Evolutionary conservation across 2,797 vertebrate genomes (phyloP).

Genomic region (Erpetoichthys calabaricus): DNA sequence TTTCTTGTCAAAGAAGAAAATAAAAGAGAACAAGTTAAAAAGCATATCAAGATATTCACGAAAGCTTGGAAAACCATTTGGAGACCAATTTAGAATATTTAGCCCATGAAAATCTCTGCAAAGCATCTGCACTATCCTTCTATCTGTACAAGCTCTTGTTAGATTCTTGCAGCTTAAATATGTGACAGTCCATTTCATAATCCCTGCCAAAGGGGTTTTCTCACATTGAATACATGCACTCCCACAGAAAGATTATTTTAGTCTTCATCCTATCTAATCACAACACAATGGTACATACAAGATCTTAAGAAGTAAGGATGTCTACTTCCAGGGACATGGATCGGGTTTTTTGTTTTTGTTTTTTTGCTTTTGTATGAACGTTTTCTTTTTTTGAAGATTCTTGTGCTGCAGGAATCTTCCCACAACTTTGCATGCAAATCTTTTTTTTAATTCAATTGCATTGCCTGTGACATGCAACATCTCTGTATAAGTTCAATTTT

Average conservation of each 20-base stretch:
- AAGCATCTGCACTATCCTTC: slow-evolving; percentile 47
- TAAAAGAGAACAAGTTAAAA: too few relatives aligned
- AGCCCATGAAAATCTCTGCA: slow-evolving; percentile 60
- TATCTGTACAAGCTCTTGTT: slow-evolving; percentile 60
- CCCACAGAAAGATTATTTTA: slow-evolving; percentile 60
- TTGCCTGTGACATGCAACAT: too few relatives aligned
- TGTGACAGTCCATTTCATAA: slow-evolving; percentile 74
- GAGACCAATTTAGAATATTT: slow-evolving; percentile 52
- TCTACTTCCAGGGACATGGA: slow-evolving; percentile 1
- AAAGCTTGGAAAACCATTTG: slow-evolving; percentile 21
- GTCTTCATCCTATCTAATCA: slow-evolving; percentile 60
- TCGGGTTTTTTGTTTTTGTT: background rate
- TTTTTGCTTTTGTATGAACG: too few relatives aligned
- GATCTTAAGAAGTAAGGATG: background rate
- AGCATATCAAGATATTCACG: too few relatives aligned
- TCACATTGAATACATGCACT: slow-evolving; percentile 53
- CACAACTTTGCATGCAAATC: too few relatives aligned
- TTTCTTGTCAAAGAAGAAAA: too few relatives aligned
- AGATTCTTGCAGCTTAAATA: slow-evolving; percentile 65
- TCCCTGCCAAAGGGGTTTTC: slow-evolving; percentile 57
- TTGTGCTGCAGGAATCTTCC: background rate
- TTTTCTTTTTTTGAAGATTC: background rate
- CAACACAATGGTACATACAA: slow-evolving; percentile 38
- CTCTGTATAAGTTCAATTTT: too few relatives aligned
- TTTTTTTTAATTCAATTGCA: too few relatives aligned